Evolutionary conservation across 2,797 vertebrate species (phyloP).

Genomic region (Okamejei kenojei): DNA sequence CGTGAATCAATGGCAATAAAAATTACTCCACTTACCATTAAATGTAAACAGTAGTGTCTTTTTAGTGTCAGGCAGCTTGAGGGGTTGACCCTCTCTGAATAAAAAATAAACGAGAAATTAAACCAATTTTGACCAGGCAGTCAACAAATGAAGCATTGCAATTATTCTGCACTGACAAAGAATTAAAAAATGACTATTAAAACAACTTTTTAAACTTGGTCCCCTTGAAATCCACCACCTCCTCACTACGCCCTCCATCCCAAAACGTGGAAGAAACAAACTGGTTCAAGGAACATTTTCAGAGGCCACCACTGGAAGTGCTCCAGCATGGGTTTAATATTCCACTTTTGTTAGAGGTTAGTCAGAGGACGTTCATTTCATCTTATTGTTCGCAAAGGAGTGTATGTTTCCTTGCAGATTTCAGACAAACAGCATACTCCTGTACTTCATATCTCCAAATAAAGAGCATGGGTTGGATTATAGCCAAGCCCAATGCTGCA

Average conservation of each 20-base stretch:
- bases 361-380: background rate
- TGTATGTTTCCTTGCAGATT: background rate
- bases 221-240: background rate
- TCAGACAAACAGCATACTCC: background rate
- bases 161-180: background rate
- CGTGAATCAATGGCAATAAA: background rate
- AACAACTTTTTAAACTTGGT: background rate
- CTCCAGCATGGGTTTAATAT: background rate
- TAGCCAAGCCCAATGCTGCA: background rate
- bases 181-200: background rate
- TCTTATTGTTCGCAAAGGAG: background rate
- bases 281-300: background rate
- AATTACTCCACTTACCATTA: slow-evolving; percentile 69
- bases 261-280: background rate
- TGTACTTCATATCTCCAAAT: background rate
- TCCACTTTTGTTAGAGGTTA: background rate
- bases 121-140: background rate
- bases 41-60: slow-evolving; percentile 98
- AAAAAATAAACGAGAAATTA: background rate
- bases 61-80: slow-evolving; percentile 97
- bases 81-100: slow-evolving; percentile 89
- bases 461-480: background rate
- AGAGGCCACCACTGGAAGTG: too few relatives aligned
- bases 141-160: background rate
- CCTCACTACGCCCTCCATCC: background rate